phyloP scores from a whole-genome alignment of 2,797 vertebrate species.

The Artibeus lituratus region DNA sequence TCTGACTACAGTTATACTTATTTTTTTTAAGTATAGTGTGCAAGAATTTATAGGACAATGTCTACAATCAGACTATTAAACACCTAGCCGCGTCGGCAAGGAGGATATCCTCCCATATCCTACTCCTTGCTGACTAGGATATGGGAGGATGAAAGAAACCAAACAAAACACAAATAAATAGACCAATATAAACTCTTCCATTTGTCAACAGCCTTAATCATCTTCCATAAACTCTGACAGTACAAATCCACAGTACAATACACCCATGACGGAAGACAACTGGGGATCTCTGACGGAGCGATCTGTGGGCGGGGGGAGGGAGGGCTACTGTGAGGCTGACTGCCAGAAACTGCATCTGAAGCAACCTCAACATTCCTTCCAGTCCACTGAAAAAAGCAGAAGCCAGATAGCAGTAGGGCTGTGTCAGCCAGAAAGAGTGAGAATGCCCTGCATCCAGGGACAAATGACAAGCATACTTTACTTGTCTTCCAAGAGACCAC shows the following conservation, averaged over 20 bases:
- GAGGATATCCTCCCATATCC: too few species aligned
- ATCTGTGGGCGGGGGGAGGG: neutral
- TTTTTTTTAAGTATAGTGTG: neutral
- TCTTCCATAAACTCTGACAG: neutral
- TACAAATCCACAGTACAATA: neutral
- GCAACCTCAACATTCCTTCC: neutral
- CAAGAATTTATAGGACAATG: neutral
- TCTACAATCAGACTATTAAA: conserved; percentile 5
- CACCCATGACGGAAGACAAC: neutral
- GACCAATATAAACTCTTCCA: neutral
- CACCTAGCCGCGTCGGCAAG: neutral
- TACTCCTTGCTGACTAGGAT: conserved; percentile 29
- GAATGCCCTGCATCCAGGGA: neutral
- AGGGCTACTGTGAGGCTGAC: neutral
- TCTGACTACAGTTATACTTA: neutral
- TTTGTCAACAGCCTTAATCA: neutral
- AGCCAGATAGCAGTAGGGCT: neutral
- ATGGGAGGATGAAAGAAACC: neutral
- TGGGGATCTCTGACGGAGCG: neutral
- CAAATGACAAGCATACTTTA: neutral
- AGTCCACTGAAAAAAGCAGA: neutral
- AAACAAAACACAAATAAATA: conserved; percentile 20
- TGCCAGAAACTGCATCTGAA: neutral
- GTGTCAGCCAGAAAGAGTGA: neutral
- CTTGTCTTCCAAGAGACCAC: neutral